These are phyloP conservation scores for Tapera naevia DNA, from an alignment of 2,797 vertebrate genomes.

Conservation along the genomic window DNA sequence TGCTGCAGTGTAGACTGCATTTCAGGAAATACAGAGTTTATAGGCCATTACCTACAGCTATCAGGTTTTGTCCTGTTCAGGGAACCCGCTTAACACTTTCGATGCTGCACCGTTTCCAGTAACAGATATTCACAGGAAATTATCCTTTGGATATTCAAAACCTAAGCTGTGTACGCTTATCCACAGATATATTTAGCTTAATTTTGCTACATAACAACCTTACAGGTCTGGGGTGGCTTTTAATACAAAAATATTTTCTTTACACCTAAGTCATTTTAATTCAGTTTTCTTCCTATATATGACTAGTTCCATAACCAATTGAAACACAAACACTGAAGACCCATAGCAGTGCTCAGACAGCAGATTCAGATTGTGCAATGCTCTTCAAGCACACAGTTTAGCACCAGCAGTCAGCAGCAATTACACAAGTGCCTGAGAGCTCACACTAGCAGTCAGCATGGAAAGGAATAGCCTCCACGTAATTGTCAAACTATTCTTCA, in stretches of 20 bases:
- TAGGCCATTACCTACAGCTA: background rate
- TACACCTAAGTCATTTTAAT: background rate
- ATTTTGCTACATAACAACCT: background rate
- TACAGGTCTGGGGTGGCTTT: background rate
- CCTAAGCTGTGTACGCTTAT: background rate
- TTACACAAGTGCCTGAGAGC: background rate
- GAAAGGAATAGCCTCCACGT: background rate
- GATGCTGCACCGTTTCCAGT: background rate
- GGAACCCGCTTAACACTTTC: background rate
- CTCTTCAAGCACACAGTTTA: background rate
- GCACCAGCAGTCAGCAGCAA: background rate
- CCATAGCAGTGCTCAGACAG: background rate
- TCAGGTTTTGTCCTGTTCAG: background rate
- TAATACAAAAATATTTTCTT: background rate
- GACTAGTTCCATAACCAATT: background rate
- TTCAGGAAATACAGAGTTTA: background rate
- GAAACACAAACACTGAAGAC: background rate
- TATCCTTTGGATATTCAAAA: background rate
- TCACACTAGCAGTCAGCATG: background rate
- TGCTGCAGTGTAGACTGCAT: background rate
- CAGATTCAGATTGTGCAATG: background rate
- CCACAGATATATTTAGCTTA: background rate
- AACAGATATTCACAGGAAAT: background rate
- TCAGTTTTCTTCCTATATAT: background rate
- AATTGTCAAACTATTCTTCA: background rate